Percentiles rank a stretch among this genome's conserved stretches.
These are phyloP conservation scores for Odocoileus hemionus DNA, from an alignment of 2,113 vertebrate genomes.

Conservation along the genomic window DNA sequence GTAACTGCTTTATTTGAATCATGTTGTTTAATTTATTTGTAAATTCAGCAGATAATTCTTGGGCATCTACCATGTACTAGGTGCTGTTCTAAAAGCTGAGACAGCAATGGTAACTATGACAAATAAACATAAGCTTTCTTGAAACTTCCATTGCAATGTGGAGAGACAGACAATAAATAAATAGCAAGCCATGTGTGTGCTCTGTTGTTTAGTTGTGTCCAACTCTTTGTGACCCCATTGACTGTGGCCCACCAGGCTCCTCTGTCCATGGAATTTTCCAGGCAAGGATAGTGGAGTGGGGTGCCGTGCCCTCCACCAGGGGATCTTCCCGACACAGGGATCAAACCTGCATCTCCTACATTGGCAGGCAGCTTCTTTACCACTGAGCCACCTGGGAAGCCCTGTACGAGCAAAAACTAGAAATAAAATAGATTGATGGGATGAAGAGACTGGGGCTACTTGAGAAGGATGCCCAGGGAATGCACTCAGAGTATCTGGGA, in stretches of 20 bases:
- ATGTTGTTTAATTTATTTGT: not conserved
- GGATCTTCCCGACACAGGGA: not conserved
- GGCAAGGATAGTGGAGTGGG: not conserved
- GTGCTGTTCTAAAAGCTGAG: not conserved
- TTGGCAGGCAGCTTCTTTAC: not conserved
- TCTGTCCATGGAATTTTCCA: not conserved
- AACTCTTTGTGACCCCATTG: not conserved
- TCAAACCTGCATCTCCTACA: not conserved
- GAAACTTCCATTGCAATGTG: not conserved
- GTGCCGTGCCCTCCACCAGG: not conserved
- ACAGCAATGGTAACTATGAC: not conserved
- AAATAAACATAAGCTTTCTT: not conserved
- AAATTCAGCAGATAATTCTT: not conserved
- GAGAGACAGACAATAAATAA: not conserved
- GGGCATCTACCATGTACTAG: not conserved
- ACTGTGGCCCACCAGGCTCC: not conserved
- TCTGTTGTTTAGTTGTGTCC: not conserved
- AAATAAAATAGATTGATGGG: not conserved
- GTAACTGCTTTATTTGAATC: not conserved
- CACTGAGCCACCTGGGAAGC: not conserved
- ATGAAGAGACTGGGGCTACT: not conserved
- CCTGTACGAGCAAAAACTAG: not conserved
- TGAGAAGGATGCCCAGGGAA: not conserved
- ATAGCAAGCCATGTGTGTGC: not conserved
- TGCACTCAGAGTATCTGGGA: not conserved